Evolutionary conservation across 2,888 invertebrate species (phyloP).

Genomic region (Ophonus ardosiacus): DNA sequence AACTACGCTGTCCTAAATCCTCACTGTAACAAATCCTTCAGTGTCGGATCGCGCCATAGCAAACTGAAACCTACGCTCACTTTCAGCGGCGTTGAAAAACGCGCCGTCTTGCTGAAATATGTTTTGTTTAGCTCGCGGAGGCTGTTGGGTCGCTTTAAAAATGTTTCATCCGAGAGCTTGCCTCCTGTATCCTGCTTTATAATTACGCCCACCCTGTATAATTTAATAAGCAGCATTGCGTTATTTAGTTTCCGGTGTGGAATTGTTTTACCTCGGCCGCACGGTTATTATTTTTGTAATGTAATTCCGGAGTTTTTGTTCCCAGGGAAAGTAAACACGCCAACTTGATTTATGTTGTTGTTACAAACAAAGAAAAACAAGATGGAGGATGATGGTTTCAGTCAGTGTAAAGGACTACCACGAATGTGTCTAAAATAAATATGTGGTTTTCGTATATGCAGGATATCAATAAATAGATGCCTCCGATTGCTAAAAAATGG

Average conservation of each 20-base stretch:
- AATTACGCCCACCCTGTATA: constrained; percentile 56
- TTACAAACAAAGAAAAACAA: no score
- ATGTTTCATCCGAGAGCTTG: constrained; percentile 16
- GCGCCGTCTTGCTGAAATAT: constrained; percentile 56
- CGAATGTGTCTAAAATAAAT: no score
- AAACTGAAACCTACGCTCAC: constrained; percentile 7
- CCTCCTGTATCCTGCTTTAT: constrained; percentile 37
- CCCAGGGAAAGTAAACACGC: background rate
- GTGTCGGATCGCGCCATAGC: background rate
- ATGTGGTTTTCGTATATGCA: no score
- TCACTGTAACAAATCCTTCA: background rate
- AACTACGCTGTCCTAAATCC: background rate
- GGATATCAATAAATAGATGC: no score
- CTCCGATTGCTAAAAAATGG: no score
- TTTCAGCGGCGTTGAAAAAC: constrained; percentile 37
- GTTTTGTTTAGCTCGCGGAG: constrained; percentile 53
- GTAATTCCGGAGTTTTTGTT: constrained; percentile 52
- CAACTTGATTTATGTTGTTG: background rate
- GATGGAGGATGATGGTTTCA: background rate
- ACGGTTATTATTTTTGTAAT: constrained; percentile 60
- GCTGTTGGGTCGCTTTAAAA: constrained; percentile 51
- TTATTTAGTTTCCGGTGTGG: constrained; percentile 59
- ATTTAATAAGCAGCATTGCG: constrained; percentile 60
- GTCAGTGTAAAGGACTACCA: no score
- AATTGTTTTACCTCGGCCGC: constrained; percentile 53